Evolutionary conservation across 2,888 invertebrate species (phyloP), one percentile per base, ranked within the genome.

Genomic region (Polydrusus tereticollis): DNA sequence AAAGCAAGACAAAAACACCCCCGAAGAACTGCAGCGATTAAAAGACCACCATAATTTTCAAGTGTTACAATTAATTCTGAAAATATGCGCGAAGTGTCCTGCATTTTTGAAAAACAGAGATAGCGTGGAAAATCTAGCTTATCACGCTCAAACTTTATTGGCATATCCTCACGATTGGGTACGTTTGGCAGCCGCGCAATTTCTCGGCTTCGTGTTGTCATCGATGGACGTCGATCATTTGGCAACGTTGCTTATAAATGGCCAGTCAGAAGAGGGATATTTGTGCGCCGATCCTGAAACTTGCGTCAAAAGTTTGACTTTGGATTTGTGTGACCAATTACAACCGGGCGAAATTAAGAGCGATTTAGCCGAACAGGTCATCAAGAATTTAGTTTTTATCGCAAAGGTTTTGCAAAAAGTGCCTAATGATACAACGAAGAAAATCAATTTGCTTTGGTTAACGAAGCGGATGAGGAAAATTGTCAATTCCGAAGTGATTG

Each of bases 141-240:
- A 90, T 81, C 89, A 91, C 80, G 89, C 91, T 78, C 93, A 94
- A 84, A 88, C 87, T 16, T 88, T 95, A 47, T 83, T 97, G 14
- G 91, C 89, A 0, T 92, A 97, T 83, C 93, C 94, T 12, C 97
- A 97, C 82, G 89, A 91, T 33, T 96, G 96, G 96, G 94, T 97
- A 0, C 89, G 96, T 65, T 86, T 95, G 52, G 89, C 90, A 69
- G 89, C 95, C 0, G 89, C 92, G 0, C 94, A 95, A 83, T 88
- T 96, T 74, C 85, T 97, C 47, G 93, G 93, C 0, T 88, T 90
- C 55, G 87, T 96, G 59, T 86, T 97, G 65, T 87, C 90, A 0
- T 85, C 88, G 0, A 88, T 92, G 55, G 89, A 93, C 80, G 85
- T 88, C 7, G 88, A 88, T 0, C 88, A 90, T 71, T 86, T 94